These are phyloP conservation scores for Plumapathes pennacea DNA, from an alignment of 92 coral and sea anemone species.

Conservation along the genomic window DNA sequence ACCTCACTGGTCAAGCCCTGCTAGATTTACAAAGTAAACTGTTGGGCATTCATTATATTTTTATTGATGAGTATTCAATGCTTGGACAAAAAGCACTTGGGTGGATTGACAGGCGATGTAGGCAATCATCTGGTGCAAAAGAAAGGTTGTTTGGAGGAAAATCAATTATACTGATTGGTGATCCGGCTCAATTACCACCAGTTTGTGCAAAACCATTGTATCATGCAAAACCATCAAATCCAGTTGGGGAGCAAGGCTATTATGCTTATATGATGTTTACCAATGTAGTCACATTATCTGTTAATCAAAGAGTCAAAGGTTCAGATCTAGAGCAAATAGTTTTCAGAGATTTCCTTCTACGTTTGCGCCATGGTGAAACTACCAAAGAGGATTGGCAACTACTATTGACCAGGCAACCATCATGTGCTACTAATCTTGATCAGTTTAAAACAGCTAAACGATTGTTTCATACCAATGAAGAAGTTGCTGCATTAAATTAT, in stretches of 20 bases:
- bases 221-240: slow-evolving; percentile 53
- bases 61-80: slow-evolving; percentile 52
- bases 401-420: slow-evolving; percentile 35
- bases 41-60: slow-evolving; percentile 10
- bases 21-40: slow-evolving; percentile 23
- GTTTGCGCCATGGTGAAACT: slow-evolving; percentile 11
- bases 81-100: slow-evolving; percentile 52
- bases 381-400: slow-evolving; percentile 19
- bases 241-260: slow-evolving; percentile 38
- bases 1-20: slow-evolving; percentile 36
- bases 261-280: slow-evolving; percentile 43
- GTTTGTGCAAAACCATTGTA: slow-evolving; percentile 40
- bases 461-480: slow-evolving; percentile 37
- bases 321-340: slow-evolving; percentile 34
- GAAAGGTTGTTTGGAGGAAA: slow-evolving; percentile 48
- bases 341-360: slow-evolving; percentile 19
- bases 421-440: slow-evolving; percentile 17
- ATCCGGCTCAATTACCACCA: slow-evolving; percentile 43
- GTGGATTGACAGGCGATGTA: slow-evolving; percentile 48
- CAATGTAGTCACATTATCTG: slow-evolving; percentile 30
- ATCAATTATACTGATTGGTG: slow-evolving; percentile 41
- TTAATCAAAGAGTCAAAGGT: slow-evolving; percentile 46
- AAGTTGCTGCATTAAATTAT: slow-evolving; percentile 41
- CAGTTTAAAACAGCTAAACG: slow-evolving; percentile 34
- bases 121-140: slow-evolving; percentile 47